Base-by-base conservation (phyloP, 2,797 vertebrate genomes). In the Ispidina picta region DNA sequence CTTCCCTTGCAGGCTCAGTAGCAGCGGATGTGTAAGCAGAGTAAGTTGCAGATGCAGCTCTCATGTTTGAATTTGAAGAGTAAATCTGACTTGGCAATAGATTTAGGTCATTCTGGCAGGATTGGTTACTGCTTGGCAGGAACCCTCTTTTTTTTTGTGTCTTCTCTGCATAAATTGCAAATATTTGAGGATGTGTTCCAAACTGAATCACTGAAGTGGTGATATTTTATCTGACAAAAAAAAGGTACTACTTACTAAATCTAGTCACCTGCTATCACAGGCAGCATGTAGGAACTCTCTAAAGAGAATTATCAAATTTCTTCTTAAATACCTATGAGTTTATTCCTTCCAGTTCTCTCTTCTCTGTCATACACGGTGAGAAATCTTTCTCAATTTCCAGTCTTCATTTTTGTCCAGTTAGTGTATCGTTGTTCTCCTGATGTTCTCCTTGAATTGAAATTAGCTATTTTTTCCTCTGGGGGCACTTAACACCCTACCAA, bases 51-150 rank as follows among this genome's bases (percentile, higher is more conserved):
- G 91, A 74, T 84, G 66, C 83, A 72, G 63, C 59, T 73, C 84
- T 54, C 20, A 6, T 56, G 65, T 86, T 85, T 92, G 76, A 90
- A 83, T 93, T 83, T 91, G 74, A 93, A 95, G 88, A 78, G 70
- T 93, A 90, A 92, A 90, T 89, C 89, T 86, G 69, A 64, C 87
- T 93, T 93, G 94, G 90, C 90, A 90, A 31, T 55, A 80, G 63
- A 93, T 94, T 74, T 59, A 81, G 93, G 89, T 80, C 84, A 73
- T 91, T 43, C 75, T 83, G 90, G 81, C 90, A 93, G 86, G 39
- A 56, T 22, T 83, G 80, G 88, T 85, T 93, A 65, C 78, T 88
- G 77, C 83, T 94, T 95, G 93, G 89, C 95, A 96, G 81, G 46
- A 86, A 8, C 51, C 25, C 29, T 77, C 31, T 41, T 44, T 92